These are phyloP conservation scores for Pristionchus pacificus DNA, from an alignment of 1,140 invertebrate genomes.

Conservation along the genomic window DNA sequence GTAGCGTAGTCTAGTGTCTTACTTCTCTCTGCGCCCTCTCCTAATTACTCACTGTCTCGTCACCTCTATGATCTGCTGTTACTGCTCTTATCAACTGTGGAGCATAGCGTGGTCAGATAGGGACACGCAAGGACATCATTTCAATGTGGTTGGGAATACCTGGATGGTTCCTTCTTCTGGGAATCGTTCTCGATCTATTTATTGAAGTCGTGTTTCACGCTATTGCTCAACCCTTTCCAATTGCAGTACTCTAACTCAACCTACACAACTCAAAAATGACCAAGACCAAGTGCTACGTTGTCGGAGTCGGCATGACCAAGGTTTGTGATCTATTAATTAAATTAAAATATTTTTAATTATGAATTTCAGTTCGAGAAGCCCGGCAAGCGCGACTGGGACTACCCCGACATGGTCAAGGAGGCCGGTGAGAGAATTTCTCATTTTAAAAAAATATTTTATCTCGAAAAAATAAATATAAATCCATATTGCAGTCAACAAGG, in stretches of 20 bases:
- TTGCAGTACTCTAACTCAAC: neutral
- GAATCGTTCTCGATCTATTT: too few relatives aligned
- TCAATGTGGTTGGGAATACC: too few relatives aligned
- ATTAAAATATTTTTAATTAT: neutral
- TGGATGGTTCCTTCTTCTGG: too few relatives aligned
- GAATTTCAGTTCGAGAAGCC: constrained; percentile 77
- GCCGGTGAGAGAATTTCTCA: constrained; percentile 61
- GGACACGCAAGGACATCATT: too few relatives aligned
- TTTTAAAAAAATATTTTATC: neutral
- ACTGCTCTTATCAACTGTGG: too few relatives aligned
- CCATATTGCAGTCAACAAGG: constrained; percentile 69
- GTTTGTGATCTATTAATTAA: constrained; percentile 42
- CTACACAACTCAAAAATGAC: constrained; percentile 16
- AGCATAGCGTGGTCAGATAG: too few relatives aligned
- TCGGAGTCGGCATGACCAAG: constrained; percentile 94
- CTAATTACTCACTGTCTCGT: too few relatives aligned
- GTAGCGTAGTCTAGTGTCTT: too few relatives aligned
- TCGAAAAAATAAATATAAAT: neutral
- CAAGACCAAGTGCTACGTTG: constrained; percentile 72
- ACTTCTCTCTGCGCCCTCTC: too few relatives aligned
- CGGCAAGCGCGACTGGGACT: constrained; percentile 76
- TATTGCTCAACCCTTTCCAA: neutral
- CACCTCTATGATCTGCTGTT: too few relatives aligned
- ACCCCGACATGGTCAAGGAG: constrained; percentile 89
- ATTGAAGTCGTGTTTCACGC: too few relatives aligned